Percentiles rank a stretch among this genome's conserved stretches.
Evolutionary conservation across 1,140 invertebrate genomes (phyloP).

Genomic region (Holcopasites calliopsidis): DNA sequence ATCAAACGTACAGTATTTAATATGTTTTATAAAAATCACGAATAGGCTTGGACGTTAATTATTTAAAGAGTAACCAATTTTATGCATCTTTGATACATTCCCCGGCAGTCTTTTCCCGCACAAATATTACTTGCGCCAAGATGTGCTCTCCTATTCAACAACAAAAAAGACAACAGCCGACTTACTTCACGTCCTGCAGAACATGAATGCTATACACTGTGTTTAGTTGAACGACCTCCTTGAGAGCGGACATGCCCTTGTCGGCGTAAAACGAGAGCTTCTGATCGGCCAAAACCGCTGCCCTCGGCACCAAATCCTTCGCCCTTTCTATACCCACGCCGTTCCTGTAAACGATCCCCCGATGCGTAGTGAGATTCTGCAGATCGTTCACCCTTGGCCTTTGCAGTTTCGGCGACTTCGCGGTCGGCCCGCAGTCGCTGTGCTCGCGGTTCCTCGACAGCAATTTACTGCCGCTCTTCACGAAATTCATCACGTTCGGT

Average conservation of each 20-base stretch:
- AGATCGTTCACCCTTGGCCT: constrained; percentile 62
- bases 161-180: background rate
- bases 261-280: constrained; percentile 80
- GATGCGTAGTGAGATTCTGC: constrained; percentile 67
- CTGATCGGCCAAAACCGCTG: constrained; percentile 79
- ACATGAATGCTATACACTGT: constrained; percentile 83
- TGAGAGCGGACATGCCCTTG: constrained; percentile 79
- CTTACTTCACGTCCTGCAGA: constrained; percentile 82
- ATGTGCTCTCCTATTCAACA: background rate
- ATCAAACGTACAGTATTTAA: too few species aligned
- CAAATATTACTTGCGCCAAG: too few species aligned
- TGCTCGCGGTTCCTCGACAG: constrained; percentile 67
- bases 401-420: constrained; percentile 63
- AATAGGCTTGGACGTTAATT: too few species aligned
- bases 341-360: constrained; percentile 73
- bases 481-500: constrained; percentile 73
- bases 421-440: constrained; percentile 16
- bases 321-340: constrained; percentile 79
- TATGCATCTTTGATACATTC: too few species aligned
- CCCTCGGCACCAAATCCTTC: constrained; percentile 80
- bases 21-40: too few species aligned
- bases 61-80: too few species aligned
- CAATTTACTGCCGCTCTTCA: constrained; percentile 68
- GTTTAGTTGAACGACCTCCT: constrained; percentile 82
- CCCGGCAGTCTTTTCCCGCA: too few species aligned